phyloP scores from a whole-genome alignment of 2,888 invertebrate species.

The Gnatocerus cornutus region DNA sequence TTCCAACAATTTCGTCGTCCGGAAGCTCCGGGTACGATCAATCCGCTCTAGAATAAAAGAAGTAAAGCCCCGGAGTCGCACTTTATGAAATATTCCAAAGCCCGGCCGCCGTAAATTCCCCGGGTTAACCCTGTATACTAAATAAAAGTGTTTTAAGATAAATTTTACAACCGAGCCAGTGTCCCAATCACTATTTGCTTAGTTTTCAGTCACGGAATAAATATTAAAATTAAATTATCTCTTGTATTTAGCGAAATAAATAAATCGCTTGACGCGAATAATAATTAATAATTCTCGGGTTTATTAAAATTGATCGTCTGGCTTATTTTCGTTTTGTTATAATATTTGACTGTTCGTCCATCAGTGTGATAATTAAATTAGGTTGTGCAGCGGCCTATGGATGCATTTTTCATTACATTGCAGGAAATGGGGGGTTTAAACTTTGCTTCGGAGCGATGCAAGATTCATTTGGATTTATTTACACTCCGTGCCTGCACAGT shows the following conservation, averaged over 20 bases:
- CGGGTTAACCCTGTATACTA: constrained; percentile 42
- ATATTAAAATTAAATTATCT: no score
- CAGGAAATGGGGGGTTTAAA: constrained; percentile 8
- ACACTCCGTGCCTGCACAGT: constrained; percentile 2
- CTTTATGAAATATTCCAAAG: constrained; percentile 39
- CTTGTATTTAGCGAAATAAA: no score
- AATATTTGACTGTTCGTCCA: not conserved
- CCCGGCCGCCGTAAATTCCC: constrained; percentile 33
- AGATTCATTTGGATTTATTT: constrained; percentile 3
- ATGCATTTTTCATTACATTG: not conserved
- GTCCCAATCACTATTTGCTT: constrained; percentile 24
- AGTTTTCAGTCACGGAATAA: no score
- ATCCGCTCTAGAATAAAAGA: constrained; percentile 29
- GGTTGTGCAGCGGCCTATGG: constrained; percentile 10
- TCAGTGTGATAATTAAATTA: constrained; percentile 14
- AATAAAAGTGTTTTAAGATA: constrained; percentile 44
- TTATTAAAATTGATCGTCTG: constrained; percentile 6
- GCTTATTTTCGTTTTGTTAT: constrained; percentile 1
- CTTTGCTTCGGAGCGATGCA: constrained; percentile 6
- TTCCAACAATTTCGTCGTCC: not conserved
- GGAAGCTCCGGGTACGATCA: constrained; percentile 6
- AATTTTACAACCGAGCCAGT: constrained; percentile 36
- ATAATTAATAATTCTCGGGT: constrained; percentile 17
- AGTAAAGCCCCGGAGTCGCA: constrained; percentile 28
- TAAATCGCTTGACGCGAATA: not conserved